Evolutionary conservation across 2,797 vertebrate genomes (phyloP), one percentile per base, ranked within the genome.

Genomic region (Siniperca obscura): DNA sequence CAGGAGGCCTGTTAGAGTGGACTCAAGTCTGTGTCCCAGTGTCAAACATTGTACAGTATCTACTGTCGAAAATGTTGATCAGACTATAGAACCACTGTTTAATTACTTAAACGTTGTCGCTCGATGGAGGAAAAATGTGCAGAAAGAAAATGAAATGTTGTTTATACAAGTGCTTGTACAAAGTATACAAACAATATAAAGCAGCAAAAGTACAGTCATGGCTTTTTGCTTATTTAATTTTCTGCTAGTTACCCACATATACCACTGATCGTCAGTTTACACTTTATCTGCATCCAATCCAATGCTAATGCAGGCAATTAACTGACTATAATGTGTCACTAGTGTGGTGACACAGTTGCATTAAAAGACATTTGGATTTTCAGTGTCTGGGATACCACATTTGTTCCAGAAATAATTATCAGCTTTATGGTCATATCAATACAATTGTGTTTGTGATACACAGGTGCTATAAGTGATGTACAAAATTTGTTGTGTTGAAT

Each of bases 121-220:
- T 25, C 1, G 0, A 56, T 72, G 19, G 30, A 30, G 25, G 7
- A 53, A 17, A 62, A 57, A 38, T 66, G 5, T 78, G 21, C 27
- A 55, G 60, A 34, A 52, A 69, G 46, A 50, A 69, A 38, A 10
- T 73, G 17, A 66, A 61, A 48, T 70, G 16, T 75, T 72, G 38
- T 48, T 73, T 1, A 52, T 21, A 17, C 3, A 68, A 22, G 25
- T 55, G 30, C 19, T 67, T 80, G 53, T 38, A 48, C 21, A 52
- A 68, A 64, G 16, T 67, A 42, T 75, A 22, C 25, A 60, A 44
- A 73, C 6, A 61, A 42, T 76, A 62, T 52, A 67, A 85, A 62
- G 36, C n/a, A 56, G 3, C 12, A 19, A 56, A 65, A 27, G 2
- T 40, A n/a, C 11, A 64, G 25, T 55, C 7, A 5, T 53, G 21